phyloP scores from a whole-genome alignment of 2,888 invertebrate species.

The Dolichopus griseipennis region DNA sequence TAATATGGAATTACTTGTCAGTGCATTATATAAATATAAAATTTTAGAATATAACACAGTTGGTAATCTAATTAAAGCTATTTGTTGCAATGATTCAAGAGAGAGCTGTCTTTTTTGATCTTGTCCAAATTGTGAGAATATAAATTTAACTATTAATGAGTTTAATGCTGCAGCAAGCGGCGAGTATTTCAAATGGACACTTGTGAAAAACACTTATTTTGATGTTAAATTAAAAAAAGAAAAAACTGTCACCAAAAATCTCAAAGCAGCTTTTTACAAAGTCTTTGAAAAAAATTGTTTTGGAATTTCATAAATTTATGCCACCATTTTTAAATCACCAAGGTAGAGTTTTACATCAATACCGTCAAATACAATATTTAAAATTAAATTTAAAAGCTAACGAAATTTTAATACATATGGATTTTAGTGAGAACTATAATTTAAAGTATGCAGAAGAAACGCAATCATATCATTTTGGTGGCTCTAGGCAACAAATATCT shows the following conservation, averaged over 20 bases:
- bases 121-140: no score
- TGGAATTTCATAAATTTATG: background rate
- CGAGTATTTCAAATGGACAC: no score
- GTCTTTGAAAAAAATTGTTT: background rate
- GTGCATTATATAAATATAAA: background rate
- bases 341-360: conserved; percentile 8
- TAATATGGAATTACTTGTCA: background rate
- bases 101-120: no score
- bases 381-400: conserved; percentile 8
- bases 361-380: background rate
- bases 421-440: conserved; percentile 11
- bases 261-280: no score
- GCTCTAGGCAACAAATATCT: conserved; percentile 7
- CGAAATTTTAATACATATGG: conserved; percentile 12
- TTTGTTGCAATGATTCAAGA: background rate
- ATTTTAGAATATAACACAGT: background rate
- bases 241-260: no score
- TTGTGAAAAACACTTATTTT: no score
- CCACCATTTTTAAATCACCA: background rate
- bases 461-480: conserved; percentile 10
- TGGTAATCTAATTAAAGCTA: background rate
- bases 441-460: conserved; percentile 11
- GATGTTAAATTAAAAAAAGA: no score
- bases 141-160: no score
- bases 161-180: no score